Evolutionary conservation across 2,113 vertebrate species (phyloP), one percentile per base, ranked within the genome.

Genomic region (Pyxicephalus adspersus): DNA sequence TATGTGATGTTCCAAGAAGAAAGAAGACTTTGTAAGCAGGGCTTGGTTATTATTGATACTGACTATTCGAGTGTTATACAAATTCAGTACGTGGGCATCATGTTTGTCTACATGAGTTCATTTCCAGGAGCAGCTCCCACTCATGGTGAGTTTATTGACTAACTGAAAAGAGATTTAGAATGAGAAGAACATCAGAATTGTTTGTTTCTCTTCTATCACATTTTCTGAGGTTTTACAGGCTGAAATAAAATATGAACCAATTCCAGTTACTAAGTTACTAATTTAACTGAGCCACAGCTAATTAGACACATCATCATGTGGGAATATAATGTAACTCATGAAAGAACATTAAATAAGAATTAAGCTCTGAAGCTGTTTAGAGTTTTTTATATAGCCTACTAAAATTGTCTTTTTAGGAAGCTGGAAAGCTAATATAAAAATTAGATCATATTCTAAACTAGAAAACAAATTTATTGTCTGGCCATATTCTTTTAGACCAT

Each of bases 251-350:
- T 75, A 51, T 66, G 51, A 66, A 55, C 26, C 9, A 34, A 60
- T 82, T 75, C 80, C 80, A 74, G 80, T 82, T 52, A 82, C 34
- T 19, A 31, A 64, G 60, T 65, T 77, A 77, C 80, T 75, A 75
- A 82, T 75, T 66, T 54, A 64, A 68, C 64, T 22, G 23, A 68
- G 67, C 66, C n/a, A 50, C 68, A 58, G 18, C 65, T 65, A 82
- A 55, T 81, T 73, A 82, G 60, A 75, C 80, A 58, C 61, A 45
- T 75, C 80, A 66, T 75, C 70, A 29, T 75, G 70, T 25, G 63
- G 71, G 22, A 45, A 64, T 82, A 26, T 66, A 38, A 54, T 64
- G 20, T 23, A n/a, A 57, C 51, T 28, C 52, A 26, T 65, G 67
- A 75, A 13, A 58, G 63, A 57, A 57, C 29, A 38, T 64, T 64